Evolutionary conservation across 2,888 invertebrate genomes (phyloP).

Genomic region (Ophion slaviceki): DNA sequence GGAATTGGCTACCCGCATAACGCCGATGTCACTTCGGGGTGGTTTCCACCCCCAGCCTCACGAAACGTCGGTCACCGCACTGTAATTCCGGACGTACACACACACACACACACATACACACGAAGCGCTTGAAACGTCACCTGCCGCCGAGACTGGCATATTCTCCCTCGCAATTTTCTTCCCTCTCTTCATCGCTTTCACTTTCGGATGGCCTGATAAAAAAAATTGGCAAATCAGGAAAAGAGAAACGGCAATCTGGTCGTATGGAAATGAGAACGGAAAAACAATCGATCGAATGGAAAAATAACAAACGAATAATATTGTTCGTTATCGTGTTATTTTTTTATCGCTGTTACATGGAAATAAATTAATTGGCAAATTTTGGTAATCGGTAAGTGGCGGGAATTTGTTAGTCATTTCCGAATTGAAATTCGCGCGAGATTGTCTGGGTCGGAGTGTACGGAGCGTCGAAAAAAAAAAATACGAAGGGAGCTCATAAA

Average conservation of each 20-base stretch:
- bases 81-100: slow-evolving; percentile 53
- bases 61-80: slow-evolving; percentile 44
- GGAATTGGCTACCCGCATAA: slow-evolving; percentile 64
- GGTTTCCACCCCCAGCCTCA: slow-evolving; percentile 50
- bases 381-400: not conserved
- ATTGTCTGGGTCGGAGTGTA: not conserved
- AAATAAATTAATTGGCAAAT: not conserved
- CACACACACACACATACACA: not conserved
- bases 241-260: not conserved
- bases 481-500: slow-evolving; percentile 81
- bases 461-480: slow-evolving; percentile 63
- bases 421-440: not conserved
- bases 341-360: too few species aligned
- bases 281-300: not conserved
- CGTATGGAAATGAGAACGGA: not conserved
- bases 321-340: too few species aligned
- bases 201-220: not conserved
- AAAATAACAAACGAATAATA: too few species aligned
- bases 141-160: slow-evolving; percentile 49
- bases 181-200: not conserved
- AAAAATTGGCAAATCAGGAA: not conserved
- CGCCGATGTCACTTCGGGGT: slow-evolving; percentile 62
- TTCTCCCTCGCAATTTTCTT: slow-evolving; percentile 31
- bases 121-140: slow-evolving; percentile 30
- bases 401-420: not conserved